A percentile compares a stretch with the other conserved stretches of the same genome.
phyloP scores from a whole-genome alignment of 2,113 vertebrate genomes.

The Prunella himalayana region DNA sequence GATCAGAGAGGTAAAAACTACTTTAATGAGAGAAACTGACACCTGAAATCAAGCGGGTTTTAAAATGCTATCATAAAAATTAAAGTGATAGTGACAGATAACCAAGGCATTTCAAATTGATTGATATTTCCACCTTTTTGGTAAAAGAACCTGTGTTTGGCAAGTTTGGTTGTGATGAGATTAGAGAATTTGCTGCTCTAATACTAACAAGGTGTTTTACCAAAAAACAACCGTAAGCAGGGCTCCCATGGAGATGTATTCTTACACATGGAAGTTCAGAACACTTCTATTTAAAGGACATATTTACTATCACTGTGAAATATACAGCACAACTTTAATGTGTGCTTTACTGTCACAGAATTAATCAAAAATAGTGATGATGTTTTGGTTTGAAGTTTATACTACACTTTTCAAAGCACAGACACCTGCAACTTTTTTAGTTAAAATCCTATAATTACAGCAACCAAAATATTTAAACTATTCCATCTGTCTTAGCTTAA shows the following conservation, averaged over 20 bases:
- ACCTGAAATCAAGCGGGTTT: not conserved
- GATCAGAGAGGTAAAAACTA: not conserved
- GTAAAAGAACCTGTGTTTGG: not conserved
- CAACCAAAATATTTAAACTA: rapidly evolving
- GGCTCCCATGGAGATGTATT: not conserved
- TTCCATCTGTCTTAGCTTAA: not conserved
- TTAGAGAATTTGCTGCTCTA: not conserved
- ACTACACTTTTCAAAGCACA: not conserved
- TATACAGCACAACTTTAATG: not conserved
- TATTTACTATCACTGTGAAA: not conserved
- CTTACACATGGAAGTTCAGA: not conserved
- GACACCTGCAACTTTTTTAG: not conserved
- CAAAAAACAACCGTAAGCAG: not conserved
- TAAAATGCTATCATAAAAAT: not conserved
- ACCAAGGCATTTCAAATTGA: not conserved
- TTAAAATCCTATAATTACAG: not conserved
- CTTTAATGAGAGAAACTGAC: not conserved
- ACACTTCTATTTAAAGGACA: not conserved
- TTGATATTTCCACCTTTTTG: not conserved
- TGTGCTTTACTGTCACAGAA: not conserved
- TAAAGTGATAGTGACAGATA: not conserved
- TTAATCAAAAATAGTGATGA: not conserved
- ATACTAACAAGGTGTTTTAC: not conserved
- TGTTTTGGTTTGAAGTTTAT: not conserved
- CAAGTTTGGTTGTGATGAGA: not conserved